Evolutionary conservation across 1,140 invertebrate species (phyloP), one percentile per base, ranked within the genome.

Genomic region (Uloborus diversus): DNA sequence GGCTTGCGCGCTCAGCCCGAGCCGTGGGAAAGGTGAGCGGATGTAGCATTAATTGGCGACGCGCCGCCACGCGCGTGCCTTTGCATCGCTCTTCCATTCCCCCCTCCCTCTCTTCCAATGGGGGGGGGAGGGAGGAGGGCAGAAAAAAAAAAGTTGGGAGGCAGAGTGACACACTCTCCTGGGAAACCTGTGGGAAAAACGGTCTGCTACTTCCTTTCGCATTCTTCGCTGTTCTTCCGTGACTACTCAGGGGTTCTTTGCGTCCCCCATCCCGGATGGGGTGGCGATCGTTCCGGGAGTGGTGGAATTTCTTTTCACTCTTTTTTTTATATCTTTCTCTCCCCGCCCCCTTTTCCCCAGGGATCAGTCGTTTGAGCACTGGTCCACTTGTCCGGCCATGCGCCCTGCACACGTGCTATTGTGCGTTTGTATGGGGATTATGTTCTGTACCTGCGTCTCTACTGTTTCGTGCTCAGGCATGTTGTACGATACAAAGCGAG

Each of bases 1-100:
- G n/a, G n/a, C n/a, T n/a, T n/a, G n/a, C n/a, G n/a, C n/a, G n/a
- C n/a, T n/a, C n/a, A 42, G 37, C 9, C 37, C 9, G 25, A 64
- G 59, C 71, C 71, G 71, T 75, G 71, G 71, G 71, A 75, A 75
- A 75, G 61, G 59, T 75, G 47, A 75, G 35, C 71, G 71, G 71
- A 75, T 59, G 59, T 47, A 64, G 37, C 71, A 64, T 75, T 75
- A 75, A 75, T 75, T 75, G 71, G 42, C 25, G 71, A 75, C 71
- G 71, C 71, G 27, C n/a, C 28, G 71, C 71, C 71, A 75, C 32
- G 61, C 71, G 71, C 71, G 71, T 75, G 71, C 71, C 71, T 64
- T 28, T 9, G 53, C 68, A 70, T 59, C 27, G 7, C 51, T 20
- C n/a, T 42, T 65, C 42, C 62, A 20, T 42, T 25, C 51, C n/a